These are phyloP conservation scores for Pemphigus obesinymphae DNA, from an alignment of 1,140 invertebrate genomes.

Conservation along the genomic window DNA sequence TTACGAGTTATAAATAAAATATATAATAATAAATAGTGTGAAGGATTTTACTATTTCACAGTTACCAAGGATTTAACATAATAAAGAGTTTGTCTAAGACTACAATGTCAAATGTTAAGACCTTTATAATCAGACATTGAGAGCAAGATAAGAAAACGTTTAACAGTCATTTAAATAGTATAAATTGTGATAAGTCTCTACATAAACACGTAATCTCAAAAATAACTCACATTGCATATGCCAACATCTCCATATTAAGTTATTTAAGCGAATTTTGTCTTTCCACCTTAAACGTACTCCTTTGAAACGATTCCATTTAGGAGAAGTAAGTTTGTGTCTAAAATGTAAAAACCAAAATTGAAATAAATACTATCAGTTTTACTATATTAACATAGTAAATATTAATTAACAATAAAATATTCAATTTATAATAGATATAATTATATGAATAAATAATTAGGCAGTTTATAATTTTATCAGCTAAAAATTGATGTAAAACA, in stretches of 20 bases:
- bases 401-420: slow-evolving; percentile 1
- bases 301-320: slow-evolving; percentile 99
- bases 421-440: not conserved
- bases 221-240: slow-evolving; percentile 94
- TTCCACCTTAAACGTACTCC: slow-evolving; percentile 94
- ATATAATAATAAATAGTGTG: not conserved
- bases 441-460: not conserved
- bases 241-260: slow-evolving; percentile 99
- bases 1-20: not conserved
- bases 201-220: slow-evolving; percentile 31
- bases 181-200: slow-evolving; percentile 29
- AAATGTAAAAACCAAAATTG: slow-evolving; percentile 50
- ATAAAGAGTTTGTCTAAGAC: slow-evolving; percentile 16
- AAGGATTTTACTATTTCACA: not conserved
- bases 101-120: slow-evolving; percentile 39
- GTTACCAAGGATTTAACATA: slow-evolving; percentile 22
- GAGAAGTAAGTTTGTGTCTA: slow-evolving; percentile 96
- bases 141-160: slow-evolving; percentile 6
- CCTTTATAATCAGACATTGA: slow-evolving; percentile 39
- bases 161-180: slow-evolving; percentile 32
- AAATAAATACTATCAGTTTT: not conserved
- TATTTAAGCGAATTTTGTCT: slow-evolving; percentile 98
- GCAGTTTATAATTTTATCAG: not conserved
- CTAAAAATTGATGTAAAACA: not conserved
- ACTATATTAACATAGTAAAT: not conserved